phyloP scores from a whole-genome alignment of 1,140 invertebrate species.

The Delia radicum region DNA sequence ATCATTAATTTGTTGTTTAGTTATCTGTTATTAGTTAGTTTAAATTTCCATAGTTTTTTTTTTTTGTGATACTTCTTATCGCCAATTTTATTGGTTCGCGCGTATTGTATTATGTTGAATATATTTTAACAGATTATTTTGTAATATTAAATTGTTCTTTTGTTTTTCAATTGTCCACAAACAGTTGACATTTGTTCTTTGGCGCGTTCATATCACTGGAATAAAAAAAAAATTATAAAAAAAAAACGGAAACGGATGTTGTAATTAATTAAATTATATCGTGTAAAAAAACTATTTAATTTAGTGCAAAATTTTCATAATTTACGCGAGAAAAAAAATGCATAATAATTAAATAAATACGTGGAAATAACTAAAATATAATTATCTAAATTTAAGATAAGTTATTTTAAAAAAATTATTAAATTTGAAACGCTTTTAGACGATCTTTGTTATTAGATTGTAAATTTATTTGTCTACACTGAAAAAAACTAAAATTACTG shows the following conservation, averaged over 20 bases:
- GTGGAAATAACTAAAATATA: too few species aligned
- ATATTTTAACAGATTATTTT: background rate
- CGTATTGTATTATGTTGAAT: background rate
- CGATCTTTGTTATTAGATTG: too few species aligned
- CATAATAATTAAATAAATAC: too few species aligned
- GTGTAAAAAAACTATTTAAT: background rate
- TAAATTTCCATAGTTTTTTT: background rate
- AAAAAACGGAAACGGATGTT: conserved; percentile 10
- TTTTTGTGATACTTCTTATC: background rate
- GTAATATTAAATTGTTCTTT: background rate
- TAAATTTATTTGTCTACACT: too few species aligned
- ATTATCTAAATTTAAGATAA: too few species aligned
- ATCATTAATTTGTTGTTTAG: too few species aligned
- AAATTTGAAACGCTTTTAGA: too few species aligned
- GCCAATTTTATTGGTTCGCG: background rate
- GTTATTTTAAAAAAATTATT: too few species aligned
- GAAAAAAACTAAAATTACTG: too few species aligned
- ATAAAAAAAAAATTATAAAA: background rate
- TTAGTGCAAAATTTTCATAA: background rate
- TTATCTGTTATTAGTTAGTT: background rate
- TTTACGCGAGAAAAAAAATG: too few species aligned
- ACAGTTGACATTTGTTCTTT: conserved; percentile 21
- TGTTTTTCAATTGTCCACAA: conserved; percentile 11
- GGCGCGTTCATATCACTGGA: conserved; percentile 10
- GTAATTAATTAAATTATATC: conserved; percentile 4